Evolutionary conservation across 37 sponge, comb jelly and placozoan genomes (phyloP), one percentile per base, ranked within the genome.

Genomic region (Tethya wilhelma): DNA sequence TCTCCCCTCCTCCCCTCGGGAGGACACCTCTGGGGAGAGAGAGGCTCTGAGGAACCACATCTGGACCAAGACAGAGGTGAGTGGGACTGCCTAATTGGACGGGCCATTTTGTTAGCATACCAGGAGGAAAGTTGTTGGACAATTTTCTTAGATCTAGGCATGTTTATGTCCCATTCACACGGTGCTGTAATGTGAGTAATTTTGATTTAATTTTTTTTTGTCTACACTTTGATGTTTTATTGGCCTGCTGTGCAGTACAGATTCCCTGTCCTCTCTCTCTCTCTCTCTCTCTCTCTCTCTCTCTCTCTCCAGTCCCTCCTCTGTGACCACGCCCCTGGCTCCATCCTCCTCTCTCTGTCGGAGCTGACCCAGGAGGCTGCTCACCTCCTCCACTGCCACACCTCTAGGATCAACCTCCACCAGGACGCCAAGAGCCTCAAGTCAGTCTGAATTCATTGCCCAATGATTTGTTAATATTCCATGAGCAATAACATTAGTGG

Each of bases 1-100:
- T n/a, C n/a, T n/a, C n/a, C n/a, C n/a, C n/a, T n/a, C n/a, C n/a
- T n/a, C n/a, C n/a, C n/a, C n/a, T n/a, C n/a, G n/a, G n/a, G n/a
- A n/a, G n/a, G n/a, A n/a, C n/a, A n/a, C n/a, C n/a, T n/a, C n/a
- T n/a, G n/a, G n/a, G n/a, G n/a, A n/a, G n/a, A n/a, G n/a, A n/a
- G n/a, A n/a, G n/a, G n/a, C n/a, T n/a, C n/a, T n/a, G n/a, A n/a
- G 39, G 37, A 73, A 70, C 42, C 71, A 79, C 40, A 36, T 67
- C 23, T 86, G 86, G 86, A 86, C 43, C 43, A 36, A 49, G 53
- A 37, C 72, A 29, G 86, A 86, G 79, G 86, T 85, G n/a, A 41
- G 59, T 22, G 33, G 56, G 11, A 17, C n/a, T n/a, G n/a, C n/a
- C n/a, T n/a, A n/a, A n/a, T n/a, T n/a, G n/a, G n/a, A n/a, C n/a